These are phyloP conservation scores for Octonoba sinensis DNA, from an alignment of 2,888 invertebrate species.

Conservation along the genomic window DNA sequence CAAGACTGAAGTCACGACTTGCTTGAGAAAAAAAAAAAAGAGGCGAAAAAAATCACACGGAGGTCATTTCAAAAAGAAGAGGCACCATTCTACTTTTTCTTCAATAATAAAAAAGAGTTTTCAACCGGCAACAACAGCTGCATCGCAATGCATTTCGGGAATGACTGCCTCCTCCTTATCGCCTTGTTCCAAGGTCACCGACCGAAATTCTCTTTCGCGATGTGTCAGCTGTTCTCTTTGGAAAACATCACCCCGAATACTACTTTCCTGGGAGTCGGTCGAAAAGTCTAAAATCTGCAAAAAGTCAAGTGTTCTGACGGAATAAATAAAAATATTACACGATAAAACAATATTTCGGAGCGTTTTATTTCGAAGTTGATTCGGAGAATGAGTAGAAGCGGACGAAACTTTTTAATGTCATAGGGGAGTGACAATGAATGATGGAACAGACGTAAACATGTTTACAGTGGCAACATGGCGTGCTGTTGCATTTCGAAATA, in stretches of 20 bases:
- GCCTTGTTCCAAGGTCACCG: conserved; percentile 57
- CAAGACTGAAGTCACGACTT: no score
- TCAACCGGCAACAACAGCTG: conserved; percentile 42
- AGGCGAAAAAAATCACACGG: background rate
- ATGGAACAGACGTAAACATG: conserved; percentile 60
- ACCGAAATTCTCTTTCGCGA: conserved; percentile 55
- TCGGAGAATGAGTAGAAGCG: no score
- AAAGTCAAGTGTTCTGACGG: no score
- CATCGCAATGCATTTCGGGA: conserved; percentile 39
- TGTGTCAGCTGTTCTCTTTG: conserved; percentile 44
- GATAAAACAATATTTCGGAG: no score
- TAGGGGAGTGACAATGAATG: conserved; percentile 20
- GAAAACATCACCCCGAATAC: conserved; percentile 6
- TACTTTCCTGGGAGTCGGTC: no score
- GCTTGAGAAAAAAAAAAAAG: background rate
- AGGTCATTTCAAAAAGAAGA: conserved; percentile 2
- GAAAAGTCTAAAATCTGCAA: no score
- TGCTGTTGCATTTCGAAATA: conserved; percentile 25
- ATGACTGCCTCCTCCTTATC: conserved; percentile 21
- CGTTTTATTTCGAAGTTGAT: no score
- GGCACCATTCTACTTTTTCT: background rate
- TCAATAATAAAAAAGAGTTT: conserved; percentile 4
- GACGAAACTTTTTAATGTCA: no score
- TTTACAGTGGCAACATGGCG: conserved; percentile 61
- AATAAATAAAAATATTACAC: no score